A percentile compares a stretch with the other conserved stretches of the same genome.
phyloP scores from a whole-genome alignment of 2,113 vertebrate species.

The Pseudorasbora parva region DNA sequence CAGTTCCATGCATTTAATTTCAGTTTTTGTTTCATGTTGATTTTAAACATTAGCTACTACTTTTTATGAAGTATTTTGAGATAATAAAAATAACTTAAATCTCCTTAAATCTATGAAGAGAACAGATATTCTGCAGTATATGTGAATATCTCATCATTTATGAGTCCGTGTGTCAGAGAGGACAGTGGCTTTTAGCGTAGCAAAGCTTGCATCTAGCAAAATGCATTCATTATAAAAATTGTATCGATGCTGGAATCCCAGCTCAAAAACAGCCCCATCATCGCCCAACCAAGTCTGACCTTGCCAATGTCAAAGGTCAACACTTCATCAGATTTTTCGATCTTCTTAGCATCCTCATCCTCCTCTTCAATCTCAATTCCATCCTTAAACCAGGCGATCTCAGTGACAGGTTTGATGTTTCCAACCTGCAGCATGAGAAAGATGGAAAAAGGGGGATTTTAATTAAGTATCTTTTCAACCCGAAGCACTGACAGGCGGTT shows the following conservation, averaged over 20 bases:
- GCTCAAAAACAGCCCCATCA: conserved; percentile 48
- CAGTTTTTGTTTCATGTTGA: neutral
- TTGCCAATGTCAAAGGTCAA: conserved; percentile 95
- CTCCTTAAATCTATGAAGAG: neutral
- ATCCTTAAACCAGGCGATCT: conserved; percentile 94
- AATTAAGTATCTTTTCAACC: conserved; percentile 34
- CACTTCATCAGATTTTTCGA: conserved; percentile 81
- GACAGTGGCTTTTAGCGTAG: conserved; percentile 50
- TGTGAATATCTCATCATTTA: conserved; percentile 57
- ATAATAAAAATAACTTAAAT: neutral
- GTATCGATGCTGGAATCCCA: conserved; percentile 35
- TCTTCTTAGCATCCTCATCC: conserved; percentile 86
- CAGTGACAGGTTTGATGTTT: conserved; percentile 91
- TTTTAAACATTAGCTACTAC: neutral
- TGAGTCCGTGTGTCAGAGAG: conserved; percentile 62
- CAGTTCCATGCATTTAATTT: neutral
- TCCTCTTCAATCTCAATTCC: conserved; percentile 89
- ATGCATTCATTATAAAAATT: neutral
- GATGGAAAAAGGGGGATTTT: neutral
- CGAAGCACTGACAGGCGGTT: neutral
- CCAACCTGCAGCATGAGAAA: conserved; percentile 82
- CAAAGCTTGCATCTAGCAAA: conserved; percentile 43
- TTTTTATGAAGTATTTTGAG: neutral
- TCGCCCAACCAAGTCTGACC: conserved; percentile 73
- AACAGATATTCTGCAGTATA: neutral